Evolutionary conservation across 1,140 invertebrate genomes (phyloP), one percentile per base, ranked within the genome.

Genomic region (Platyscapa corneri): DNA sequence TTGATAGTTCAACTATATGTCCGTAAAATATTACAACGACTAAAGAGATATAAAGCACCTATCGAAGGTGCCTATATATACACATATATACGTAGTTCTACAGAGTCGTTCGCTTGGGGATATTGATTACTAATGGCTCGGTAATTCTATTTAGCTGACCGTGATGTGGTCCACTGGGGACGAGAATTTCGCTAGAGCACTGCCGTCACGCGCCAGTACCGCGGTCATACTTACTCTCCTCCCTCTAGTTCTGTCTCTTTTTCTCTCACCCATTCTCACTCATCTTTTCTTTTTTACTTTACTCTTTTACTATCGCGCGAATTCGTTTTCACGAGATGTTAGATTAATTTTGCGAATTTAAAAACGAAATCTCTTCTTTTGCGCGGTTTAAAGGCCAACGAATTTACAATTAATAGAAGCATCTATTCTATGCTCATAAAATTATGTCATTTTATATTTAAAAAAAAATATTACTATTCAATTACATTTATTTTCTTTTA

Each of bases 111-210:
- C 82, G 76, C 84, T 86, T 46, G 84, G 84, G 79, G 84, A 86
- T 86, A 86, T 86, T 86, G 85, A 86, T 86, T 86, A 86, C 85
- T 83, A 86, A 86, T 86, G 81, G 85, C 85, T 86, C 65, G 65
- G 85, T 86, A 86, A 86, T 86, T 86, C 80, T 78, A 86, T 86
- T 86, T 83, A 86, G 81, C 81, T 83, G 34, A 65, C 80, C 85
- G 85, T 86, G 81, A 86, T 86, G 81, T 77, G 81, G 85, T 86
- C 81, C 85, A 83, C 85, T 83, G 85, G 85, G 85, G 32, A 83
- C 79, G 85, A 37, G 80, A 86, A 83, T 83, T 86, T 86, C 34
- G 34, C 75, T 32, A 30, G 60, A 79, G 64, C 64, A 34, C 56
- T 23, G 75, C 64, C 72, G 85, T 86, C 81, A 83, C 65, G 85